Base-by-base conservation (phyloP, 1,140 invertebrate species). In the Bradysia coprophila region DNA sequence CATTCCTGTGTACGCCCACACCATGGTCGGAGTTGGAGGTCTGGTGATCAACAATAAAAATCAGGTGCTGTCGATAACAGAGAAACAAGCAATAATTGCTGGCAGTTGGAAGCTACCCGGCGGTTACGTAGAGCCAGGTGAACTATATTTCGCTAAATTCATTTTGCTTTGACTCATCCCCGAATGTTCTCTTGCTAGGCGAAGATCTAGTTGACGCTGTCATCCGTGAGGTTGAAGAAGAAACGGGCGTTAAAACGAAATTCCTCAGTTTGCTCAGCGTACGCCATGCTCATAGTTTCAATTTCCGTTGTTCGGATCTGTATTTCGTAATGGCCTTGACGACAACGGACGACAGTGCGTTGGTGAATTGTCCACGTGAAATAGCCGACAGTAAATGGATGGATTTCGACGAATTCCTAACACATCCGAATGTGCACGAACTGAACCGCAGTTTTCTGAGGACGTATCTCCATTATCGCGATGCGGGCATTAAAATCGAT, bases 51-150 rank as follows among this genome's bases (percentile, higher is more conserved):
- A 91, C 53, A 69, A 76, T 2, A 59, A 71, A 5, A 63, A 76
- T 28, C 69, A 91, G 59, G 56, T 94, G 20, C 64, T 93, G 23
- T 81, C 85, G 0, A 73, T 92, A 13, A 72, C 75, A 45, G 87
- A 92, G 54, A 78, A 74, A 55, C 76, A 71, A 59, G 71, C 72
- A 48, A 59, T 71, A 38, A 65, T 69, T 36, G 62, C 66, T 15
- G 48, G 56, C 21, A 65, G 72, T 50, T 94, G 88, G 88, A 95
- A 95, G 63, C 65, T 94, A 15, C 90, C 90, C 20, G 89, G 90
- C 44, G 90, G 89, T 42, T 85, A 86, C 65, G 80, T 90, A 21
- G 84, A 93, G 57, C 78, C 73, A 63, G 76, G 82, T 85, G 64
- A 52, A 46, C n/a, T n/a, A 32, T 19, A 16, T 11, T 37, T 2